Evolutionary conservation across 2,888 invertebrate species (phyloP).

Genomic region (Ormyrus rosae): DNA sequence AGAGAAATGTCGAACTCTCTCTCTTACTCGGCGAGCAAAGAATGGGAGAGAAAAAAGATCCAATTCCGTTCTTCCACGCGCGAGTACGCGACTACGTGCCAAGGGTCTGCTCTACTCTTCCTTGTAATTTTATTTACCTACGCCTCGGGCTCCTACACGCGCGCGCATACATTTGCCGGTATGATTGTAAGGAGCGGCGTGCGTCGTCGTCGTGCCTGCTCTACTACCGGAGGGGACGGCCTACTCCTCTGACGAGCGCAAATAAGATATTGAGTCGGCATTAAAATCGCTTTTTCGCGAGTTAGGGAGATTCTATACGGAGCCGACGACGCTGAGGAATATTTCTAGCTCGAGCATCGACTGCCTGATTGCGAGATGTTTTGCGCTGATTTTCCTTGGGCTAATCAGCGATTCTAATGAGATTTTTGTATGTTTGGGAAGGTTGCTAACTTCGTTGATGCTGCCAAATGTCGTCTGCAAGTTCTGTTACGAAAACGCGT

Average conservation of each 20-base stretch:
- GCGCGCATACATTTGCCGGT: conserved; percentile 4
- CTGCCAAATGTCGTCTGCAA: too few relatives aligned
- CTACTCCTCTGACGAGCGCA: conserved; percentile 15
- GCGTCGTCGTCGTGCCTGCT: not conserved
- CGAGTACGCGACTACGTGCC: conserved; percentile 23
- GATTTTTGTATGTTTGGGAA: too few relatives aligned
- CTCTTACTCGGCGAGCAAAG: too few relatives aligned
- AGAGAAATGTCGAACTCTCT: conserved; percentile 51
- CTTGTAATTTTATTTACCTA: conserved; percentile 55
- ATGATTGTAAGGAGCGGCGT: not conserved
- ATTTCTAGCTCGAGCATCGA: not conserved
- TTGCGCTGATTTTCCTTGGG: not conserved
- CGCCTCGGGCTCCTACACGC: conserved; percentile 4
- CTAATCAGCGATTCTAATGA: too few relatives aligned
- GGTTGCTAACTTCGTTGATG: too few relatives aligned
- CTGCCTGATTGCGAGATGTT: not conserved
- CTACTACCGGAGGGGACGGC: not conserved
- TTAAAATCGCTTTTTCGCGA: conserved; percentile 32
- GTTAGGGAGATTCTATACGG: not conserved
- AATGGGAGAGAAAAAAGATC: conserved; percentile 34
- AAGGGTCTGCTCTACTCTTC: conserved; percentile 9
- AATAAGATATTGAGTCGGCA: conserved; percentile 39
- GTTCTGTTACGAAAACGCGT: too few relatives aligned
- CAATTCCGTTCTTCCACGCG: conserved; percentile 47
- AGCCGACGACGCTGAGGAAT: not conserved